Evolutionary conservation across 2,113 vertebrate genomes (phyloP), one percentile per base, ranked within the genome.

Genomic region (Amblyornis subalaris): DNA sequence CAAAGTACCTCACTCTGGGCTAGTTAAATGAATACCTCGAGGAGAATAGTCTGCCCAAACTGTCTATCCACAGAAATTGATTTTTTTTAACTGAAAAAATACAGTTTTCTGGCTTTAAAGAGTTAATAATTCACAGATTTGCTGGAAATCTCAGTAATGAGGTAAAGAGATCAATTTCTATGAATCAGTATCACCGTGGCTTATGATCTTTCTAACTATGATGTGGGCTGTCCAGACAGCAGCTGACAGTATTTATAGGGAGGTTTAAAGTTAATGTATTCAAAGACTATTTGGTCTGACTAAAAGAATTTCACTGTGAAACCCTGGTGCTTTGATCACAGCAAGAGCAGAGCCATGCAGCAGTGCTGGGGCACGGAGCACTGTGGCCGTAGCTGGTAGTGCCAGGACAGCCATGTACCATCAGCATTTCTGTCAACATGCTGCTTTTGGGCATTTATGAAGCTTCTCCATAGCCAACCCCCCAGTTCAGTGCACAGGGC

Each of bases 361-460:
- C 1, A 0, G 42, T 50, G 28, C 18, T 1, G 0, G 29, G 1
- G 8, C 9, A 6, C 0, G 0, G 48, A 69, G 64, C 26, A 7
- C 26, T 0, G 0, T 19, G 79, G 17, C 33, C 0, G 0, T 14
- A 17, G 67, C 72, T 54, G 60, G 47, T 55, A 75, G 51, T 85
- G 75, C 55, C 54, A 28, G 28, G 9, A 26, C 31, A 67, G 61
- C 44, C 33, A 6, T 2, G 58, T 62, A 42, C 89, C 85, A 77
- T 62, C 89, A 89, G 66, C 19, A 3, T 74, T 87, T 51, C 80
- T 75, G 66, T 50, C 0, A 0, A 26, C 0, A 0, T 23, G 31
- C 25, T 7, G 5, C 26, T 67, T 86, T 47, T 44, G 0, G 12
- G 38, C 40, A 24, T 64, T 78, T 85, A 17, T 16, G 51, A 40